A percentile compares a stretch with the other conserved stretches of the same genome.
These are phyloP conservation scores for Diloba caeruleocephala DNA, from an alignment of 2,888 invertebrate species.

Conservation along the genomic window DNA sequence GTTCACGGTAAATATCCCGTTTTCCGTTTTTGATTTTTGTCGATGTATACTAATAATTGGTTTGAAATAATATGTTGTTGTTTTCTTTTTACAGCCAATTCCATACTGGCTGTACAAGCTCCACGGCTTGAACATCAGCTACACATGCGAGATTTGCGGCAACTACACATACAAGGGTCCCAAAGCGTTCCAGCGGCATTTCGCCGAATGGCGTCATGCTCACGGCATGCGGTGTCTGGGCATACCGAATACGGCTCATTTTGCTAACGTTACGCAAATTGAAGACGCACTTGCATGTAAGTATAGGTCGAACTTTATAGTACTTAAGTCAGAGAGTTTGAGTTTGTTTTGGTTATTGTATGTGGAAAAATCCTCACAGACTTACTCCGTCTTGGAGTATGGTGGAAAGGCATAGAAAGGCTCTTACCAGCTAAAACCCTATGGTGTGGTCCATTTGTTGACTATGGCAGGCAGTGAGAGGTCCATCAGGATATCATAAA, in stretches of 20 bases:
- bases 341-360: too few species aligned
- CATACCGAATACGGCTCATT: slow-evolving; percentile 99
- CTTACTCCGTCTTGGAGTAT: too few species aligned
- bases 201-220: slow-evolving; percentile 97
- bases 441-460: too few species aligned
- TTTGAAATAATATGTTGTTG: not conserved
- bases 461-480: too few species aligned
- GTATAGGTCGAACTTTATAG: slow-evolving; percentile 69
- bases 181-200: slow-evolving; percentile 99
- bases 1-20: too few species aligned
- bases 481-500: too few species aligned
- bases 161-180: slow-evolving; percentile 99
- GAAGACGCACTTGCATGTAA: slow-evolving; percentile 98
- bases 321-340: too few species aligned
- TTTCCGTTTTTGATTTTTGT: too few species aligned
- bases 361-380: too few species aligned
- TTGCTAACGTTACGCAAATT: slow-evolving; percentile 99
- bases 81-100: slow-evolving; percentile 72
- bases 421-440: too few species aligned
- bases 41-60: too few species aligned
- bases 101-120: slow-evolving; percentile 99
- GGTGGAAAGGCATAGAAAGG: too few species aligned
- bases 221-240: slow-evolving; percentile 99
- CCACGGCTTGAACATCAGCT: slow-evolving; percentile 99
- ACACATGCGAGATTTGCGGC: slow-evolving; percentile 99